These are phyloP conservation scores for Crossocerus cetratus DNA, from an alignment of 2,888 invertebrate species.

Conservation along the genomic window DNA sequence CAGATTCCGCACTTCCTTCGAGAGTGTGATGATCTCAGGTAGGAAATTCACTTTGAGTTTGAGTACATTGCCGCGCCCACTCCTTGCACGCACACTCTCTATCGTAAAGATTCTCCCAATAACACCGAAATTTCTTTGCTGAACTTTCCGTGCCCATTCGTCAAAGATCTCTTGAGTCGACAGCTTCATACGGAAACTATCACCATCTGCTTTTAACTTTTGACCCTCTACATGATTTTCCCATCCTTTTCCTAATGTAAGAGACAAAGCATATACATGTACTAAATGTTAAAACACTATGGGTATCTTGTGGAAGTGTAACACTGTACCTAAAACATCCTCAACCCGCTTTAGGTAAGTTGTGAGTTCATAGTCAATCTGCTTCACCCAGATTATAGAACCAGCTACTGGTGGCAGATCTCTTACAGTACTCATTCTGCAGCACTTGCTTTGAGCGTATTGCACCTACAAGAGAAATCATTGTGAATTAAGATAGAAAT, in stretches of 20 bases:
- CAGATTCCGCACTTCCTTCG: constrained; percentile 98
- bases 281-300: not conserved
- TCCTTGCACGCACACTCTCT: constrained; percentile 87
- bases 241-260: constrained; percentile 91
- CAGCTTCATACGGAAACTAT: constrained; percentile 96
- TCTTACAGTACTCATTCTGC: constrained; percentile 91
- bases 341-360: constrained; percentile 98
- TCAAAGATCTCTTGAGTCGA: constrained; percentile 99
- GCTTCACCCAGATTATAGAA: constrained; percentile 99
- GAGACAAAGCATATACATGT: not conserved
- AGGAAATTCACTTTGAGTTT: constrained; percentile 96
- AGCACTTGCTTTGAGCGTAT: constrained; percentile 96
- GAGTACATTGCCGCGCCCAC: constrained; percentile 89
- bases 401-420: constrained; percentile 98
- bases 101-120: constrained; percentile 96
- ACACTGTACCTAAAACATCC: constrained; percentile 91
- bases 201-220: constrained; percentile 97
- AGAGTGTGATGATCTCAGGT: constrained; percentile 98
- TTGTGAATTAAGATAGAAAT: not conserved
- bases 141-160: constrained; percentile 97
- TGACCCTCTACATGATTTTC: constrained; percentile 99
- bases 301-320: not conserved
- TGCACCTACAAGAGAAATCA: constrained; percentile 83
- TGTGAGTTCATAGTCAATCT: constrained; percentile 98
- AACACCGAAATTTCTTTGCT: constrained; percentile 95